These are phyloP conservation scores for Tupaia chinensis DNA, from an alignment of 2,113 vertebrate genomes.

Conservation along the genomic window DNA sequence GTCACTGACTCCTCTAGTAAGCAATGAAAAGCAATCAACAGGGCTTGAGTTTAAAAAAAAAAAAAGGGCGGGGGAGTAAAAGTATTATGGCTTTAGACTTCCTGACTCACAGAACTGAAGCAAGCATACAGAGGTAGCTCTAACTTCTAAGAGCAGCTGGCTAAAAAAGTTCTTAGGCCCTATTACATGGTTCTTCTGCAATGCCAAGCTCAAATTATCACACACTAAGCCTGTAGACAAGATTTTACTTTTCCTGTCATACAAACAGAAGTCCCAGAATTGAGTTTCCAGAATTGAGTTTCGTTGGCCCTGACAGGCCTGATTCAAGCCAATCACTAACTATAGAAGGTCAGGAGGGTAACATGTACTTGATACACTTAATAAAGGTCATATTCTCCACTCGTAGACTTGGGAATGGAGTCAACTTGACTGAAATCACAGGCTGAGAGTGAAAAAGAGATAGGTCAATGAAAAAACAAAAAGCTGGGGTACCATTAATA, in stretches of 20 bases:
- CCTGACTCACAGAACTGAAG: not conserved
- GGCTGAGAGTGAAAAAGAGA: not conserved
- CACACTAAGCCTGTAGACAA: not conserved
- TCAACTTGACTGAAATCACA: constrained; percentile 28
- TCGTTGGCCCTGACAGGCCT: not conserved
- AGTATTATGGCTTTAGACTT: not conserved
- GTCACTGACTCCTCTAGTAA: constrained; percentile 7
- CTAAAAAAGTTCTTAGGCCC: not conserved
- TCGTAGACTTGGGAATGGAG: not conserved
- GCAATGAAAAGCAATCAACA: not conserved
- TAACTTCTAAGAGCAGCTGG: not conserved
- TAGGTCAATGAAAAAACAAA: not conserved
- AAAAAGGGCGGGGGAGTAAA: rapidly evolving
- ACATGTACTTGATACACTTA: constrained; percentile 45
- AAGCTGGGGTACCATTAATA: constrained; percentile 10
- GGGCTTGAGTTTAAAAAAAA: not conserved
- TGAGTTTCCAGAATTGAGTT: not conserved
- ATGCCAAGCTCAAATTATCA: not conserved
- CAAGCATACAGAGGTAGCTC: not conserved
- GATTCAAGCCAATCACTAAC: not conserved
- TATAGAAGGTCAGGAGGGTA: not conserved
- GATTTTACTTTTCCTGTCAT: not conserved
- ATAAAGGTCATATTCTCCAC: not conserved
- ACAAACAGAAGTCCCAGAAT: constrained; percentile 19
- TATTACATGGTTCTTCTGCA: not conserved